Conservation (phyloP, 1,140 invertebrate species). For the Pachypeltis micranthus region DNA sequence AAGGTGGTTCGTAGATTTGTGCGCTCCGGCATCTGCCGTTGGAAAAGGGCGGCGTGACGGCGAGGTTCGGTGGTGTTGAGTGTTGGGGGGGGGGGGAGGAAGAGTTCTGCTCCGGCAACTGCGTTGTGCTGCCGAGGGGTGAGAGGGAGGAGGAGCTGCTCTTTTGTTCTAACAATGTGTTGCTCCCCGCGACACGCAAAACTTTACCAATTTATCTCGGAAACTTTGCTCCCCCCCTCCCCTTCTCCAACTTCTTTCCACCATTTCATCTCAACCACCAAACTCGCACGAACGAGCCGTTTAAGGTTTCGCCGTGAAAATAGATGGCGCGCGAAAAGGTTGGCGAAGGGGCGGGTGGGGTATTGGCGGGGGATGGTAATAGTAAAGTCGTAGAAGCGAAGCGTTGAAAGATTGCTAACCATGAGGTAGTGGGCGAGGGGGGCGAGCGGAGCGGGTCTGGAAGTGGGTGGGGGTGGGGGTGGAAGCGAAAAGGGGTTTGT, state of each 20-base stretch:
- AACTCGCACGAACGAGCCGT: too few relatives aligned
- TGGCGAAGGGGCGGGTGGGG: constrained; percentile 9
- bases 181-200: constrained; percentile 7
- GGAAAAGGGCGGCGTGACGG: background rate
- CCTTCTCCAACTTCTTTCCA: background rate
- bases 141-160: background rate
- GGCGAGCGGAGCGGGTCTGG: too few relatives aligned
- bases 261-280: too few relatives aligned
- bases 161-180: constrained; percentile 14
- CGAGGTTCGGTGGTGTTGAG: background rate
- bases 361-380: too few relatives aligned
- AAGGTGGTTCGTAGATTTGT: background rate
- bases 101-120: too few relatives aligned
- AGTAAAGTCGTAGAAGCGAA: too few relatives aligned
- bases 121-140: background rate
- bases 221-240: background rate
- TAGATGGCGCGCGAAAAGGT: background rate
- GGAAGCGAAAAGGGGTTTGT: background rate
- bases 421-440: too few relatives aligned
- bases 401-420: too few relatives aligned
- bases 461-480: background rate
- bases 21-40: background rate
- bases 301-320: too few relatives aligned
- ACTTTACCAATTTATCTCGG: constrained; percentile 13
- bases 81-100: too few relatives aligned